phyloP scores from a whole-genome alignment of 2,113 vertebrate genomes.

The Parus major region DNA sequence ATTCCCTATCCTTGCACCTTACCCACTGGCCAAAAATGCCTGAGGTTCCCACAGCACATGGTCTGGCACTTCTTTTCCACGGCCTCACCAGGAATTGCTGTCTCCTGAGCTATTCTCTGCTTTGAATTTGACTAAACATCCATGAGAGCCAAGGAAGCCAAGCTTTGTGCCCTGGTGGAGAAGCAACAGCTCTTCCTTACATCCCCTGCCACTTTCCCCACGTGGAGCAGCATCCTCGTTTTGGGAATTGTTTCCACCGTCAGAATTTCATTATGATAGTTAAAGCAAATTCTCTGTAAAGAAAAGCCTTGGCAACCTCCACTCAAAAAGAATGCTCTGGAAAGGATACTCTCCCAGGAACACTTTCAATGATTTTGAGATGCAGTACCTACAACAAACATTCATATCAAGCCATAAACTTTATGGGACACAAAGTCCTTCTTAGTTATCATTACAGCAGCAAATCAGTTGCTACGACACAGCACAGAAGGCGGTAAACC shows the following conservation, averaged over 20 bases:
- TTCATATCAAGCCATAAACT: not conserved
- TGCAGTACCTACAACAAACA: not conserved
- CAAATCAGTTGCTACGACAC: not conserved
- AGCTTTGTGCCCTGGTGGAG: not conserved
- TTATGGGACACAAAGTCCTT: not conserved
- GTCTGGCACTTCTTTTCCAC: not conserved
- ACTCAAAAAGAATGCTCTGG: not conserved
- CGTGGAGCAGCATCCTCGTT: fast-evolving
- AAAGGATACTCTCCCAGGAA: not conserved
- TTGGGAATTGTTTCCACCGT: not conserved
- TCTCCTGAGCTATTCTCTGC: not conserved
- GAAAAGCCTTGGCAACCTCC: not conserved
- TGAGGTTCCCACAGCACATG: not conserved
- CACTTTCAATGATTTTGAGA: not conserved
- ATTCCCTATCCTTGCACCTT: not conserved
- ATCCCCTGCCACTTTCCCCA: fast-evolving
- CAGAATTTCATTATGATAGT: not conserved
- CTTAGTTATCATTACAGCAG: not conserved
- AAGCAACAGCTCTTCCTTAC: not conserved
- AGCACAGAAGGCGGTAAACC: not conserved
- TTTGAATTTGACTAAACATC: not conserved
- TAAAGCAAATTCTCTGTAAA: not conserved
- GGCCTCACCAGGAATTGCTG: not conserved
- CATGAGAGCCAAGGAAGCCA: not conserved
- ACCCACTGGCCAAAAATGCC: not conserved